Evolutionary conservation across 2,888 invertebrate genomes (phyloP), one percentile per base, ranked within the genome.

Genomic region (Ariolimax columbianus): DNA sequence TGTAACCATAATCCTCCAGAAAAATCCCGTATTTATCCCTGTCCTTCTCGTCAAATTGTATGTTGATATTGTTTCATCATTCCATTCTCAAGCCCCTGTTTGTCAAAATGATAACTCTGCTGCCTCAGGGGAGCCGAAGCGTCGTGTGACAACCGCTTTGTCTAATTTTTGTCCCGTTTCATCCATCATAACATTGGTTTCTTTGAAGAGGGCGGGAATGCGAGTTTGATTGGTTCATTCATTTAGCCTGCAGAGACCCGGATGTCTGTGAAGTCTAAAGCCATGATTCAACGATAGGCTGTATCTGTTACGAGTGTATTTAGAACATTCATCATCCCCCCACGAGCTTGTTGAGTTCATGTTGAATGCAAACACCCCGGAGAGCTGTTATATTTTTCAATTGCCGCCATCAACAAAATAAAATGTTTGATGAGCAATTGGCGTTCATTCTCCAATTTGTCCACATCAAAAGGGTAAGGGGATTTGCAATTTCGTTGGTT

Each of bases 381-480:
- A 75, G 51, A 51, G 75, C 47, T 75, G 51, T 51, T 75, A 75
- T 51, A 75, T 75, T 75, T 75, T 75, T 75, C 51, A 75, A 51
- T 75, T 47, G 47, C 75, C 36, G 51, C 51, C 23, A 51, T 51
- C 6, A 17, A 51, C 17, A 51, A 75, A 51, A 51, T 75, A 47
- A 51, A 75, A 75, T 75, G 51, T 51, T 75, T 51, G 75, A 75
- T 75, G 75, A 75, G 33, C 75, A 75, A 75, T 75, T 75, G 75
- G 75, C 47, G 51, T 51, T 33, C 3, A 78, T 63, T 30, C 40
- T 40, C 38, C 38, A n/a, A 43, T 68, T 47, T 59, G n/a, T 47
- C n/a, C 66, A 80, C 80, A 68, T 80, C 80, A 63, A 63, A 78
- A 30, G 66, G 4, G 17, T 26, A 63, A 78, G 7, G 38, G 14